Conservation (phyloP, 2,888 invertebrate genomes). For the Leucania comma region DNA sequence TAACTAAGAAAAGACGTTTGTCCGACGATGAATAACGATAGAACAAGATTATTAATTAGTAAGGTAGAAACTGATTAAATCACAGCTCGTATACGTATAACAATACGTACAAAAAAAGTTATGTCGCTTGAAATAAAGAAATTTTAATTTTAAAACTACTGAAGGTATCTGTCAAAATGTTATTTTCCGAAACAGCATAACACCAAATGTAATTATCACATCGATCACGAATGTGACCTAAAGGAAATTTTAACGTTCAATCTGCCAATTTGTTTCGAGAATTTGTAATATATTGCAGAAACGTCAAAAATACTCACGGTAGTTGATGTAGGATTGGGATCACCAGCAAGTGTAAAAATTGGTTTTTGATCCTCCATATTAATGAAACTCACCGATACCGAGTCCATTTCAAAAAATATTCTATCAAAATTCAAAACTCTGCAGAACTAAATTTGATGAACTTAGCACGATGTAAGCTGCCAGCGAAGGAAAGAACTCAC, state of each 20-base stretch:
- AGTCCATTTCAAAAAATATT: conserved; percentile 66
- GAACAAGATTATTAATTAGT: neutral
- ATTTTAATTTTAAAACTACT: neutral
- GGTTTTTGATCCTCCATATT: conserved; percentile 77
- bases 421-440: conserved; percentile 11
- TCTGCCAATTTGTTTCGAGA: neutral
- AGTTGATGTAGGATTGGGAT: conserved; percentile 71
- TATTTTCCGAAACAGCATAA: neutral
- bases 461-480: conserved; percentile 47
- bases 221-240: neutral
- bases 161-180: conserved; percentile 1
- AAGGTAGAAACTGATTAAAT: neutral
- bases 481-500: conserved; percentile 66
- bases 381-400: conserved; percentile 71
- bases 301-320: conserved; percentile 72
- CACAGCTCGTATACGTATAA: neutral
- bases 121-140: neutral
- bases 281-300: conserved; percentile 4
- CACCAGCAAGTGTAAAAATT: conserved; percentile 77
- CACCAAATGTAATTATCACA: neutral
- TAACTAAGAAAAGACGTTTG: neutral
- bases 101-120: neutral
- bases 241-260: neutral
- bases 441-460: conserved; percentile 16
- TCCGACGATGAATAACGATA: neutral